Conservation (phyloP, 1,140 invertebrate genomes). For the Zaprionus taronus region DNA sequence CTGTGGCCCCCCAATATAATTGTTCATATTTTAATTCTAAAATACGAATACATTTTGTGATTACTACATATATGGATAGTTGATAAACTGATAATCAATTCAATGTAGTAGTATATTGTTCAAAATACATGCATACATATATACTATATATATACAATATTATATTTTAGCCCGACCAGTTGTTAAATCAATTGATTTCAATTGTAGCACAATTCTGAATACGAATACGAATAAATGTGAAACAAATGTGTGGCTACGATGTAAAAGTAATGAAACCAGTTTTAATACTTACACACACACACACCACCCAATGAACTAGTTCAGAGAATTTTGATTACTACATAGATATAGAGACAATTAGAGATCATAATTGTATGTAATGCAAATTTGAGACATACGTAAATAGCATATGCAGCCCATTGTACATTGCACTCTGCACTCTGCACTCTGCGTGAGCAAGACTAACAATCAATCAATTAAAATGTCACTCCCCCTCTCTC, state of each 20-base stretch:
- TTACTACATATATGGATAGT: slow-evolving; percentile 27
- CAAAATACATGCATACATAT: slow-evolving; percentile 13
- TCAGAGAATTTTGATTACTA: slow-evolving; percentile 1
- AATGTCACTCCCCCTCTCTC: neutral
- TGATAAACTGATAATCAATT: slow-evolving; percentile 44
- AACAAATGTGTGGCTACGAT: slow-evolving; percentile 19
- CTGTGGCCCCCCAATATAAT: slow-evolving; percentile 13
- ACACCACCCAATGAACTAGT: neutral
- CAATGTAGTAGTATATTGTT: slow-evolving; percentile 15
- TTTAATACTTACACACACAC: slow-evolving; percentile 3
- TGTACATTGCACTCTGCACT: neutral
- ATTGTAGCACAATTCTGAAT: slow-evolving; percentile 43
- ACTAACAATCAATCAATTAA: slow-evolving; percentile 12
- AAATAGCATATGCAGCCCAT: slow-evolving; percentile 10
- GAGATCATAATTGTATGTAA: slow-evolving; percentile 1
- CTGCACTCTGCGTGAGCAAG: slow-evolving; percentile 6
- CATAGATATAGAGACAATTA: neutral
- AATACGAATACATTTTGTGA: slow-evolving; percentile 50
- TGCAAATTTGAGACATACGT: slow-evolving; percentile 19
- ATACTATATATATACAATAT: slow-evolving; percentile 1
- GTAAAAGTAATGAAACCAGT: slow-evolving; percentile 3
- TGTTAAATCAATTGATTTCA: slow-evolving; percentile 31
- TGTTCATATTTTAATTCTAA: slow-evolving; percentile 45
- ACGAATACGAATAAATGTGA: slow-evolving; percentile 14
- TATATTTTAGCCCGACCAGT: slow-evolving; percentile 29